Evolutionary conservation across 2,888 invertebrate genomes (phyloP).

Genomic region (Adelphocoris suturalis): DNA sequence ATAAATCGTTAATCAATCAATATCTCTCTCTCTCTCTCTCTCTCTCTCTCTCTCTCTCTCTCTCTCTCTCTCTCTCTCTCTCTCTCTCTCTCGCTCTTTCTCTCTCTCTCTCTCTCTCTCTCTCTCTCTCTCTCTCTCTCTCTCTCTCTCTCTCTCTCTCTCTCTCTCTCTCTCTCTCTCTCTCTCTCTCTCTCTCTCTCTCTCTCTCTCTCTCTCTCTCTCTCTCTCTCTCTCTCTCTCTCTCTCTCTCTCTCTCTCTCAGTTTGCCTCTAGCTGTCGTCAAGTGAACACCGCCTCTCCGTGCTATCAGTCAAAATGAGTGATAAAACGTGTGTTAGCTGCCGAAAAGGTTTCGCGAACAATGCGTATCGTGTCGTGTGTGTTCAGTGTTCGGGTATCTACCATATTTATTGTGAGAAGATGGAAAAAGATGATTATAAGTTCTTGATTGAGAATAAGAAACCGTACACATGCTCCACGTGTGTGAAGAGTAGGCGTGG

Average conservation of each 20-base stretch:
- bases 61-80: too few species aligned
- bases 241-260: slow-evolving; percentile 1
- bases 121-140: too few species aligned
- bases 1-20: too few species aligned
- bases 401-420: not conserved
- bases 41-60: too few species aligned
- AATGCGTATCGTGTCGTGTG: not conserved
- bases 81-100: too few species aligned
- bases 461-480: not conserved
- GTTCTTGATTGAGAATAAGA: not conserved
- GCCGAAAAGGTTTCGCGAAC: not conserved
- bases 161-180: too few species aligned
- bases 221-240: too few species aligned
- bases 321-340: not conserved
- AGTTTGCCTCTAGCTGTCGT: not conserved
- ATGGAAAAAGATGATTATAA: not conserved
- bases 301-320: not conserved
- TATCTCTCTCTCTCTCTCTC: too few species aligned
- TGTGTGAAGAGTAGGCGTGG: slow-evolving; percentile 12
- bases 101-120: too few species aligned
- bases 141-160: too few species aligned
- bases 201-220: too few species aligned
- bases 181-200: too few species aligned
- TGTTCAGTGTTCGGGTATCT: not conserved
- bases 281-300: not conserved